Percentiles rank a stretch among this genome's conserved stretches.
Conservation (phyloP, 2,888 invertebrate species). For the Ophraella communa region DNA sequence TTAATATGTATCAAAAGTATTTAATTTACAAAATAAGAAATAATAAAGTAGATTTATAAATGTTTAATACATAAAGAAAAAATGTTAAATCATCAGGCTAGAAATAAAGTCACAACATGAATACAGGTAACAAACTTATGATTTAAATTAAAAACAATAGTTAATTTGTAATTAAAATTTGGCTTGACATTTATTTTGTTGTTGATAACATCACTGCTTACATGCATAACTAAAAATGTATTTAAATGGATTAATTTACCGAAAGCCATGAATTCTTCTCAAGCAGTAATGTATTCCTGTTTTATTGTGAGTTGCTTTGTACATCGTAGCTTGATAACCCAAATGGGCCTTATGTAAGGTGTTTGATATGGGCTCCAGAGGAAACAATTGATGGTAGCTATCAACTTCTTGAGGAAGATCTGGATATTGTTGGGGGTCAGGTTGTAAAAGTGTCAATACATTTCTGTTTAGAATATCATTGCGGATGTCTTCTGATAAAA, state of each 20-base stretch:
- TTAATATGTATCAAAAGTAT: no score
- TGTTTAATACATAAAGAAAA: background rate
- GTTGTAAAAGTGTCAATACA: slow-evolving; percentile 74
- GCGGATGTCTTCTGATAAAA: slow-evolving; percentile 84
- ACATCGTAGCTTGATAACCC: slow-evolving; percentile 82
- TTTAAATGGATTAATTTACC: slow-evolving; percentile 48
- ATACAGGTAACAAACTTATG: no score
- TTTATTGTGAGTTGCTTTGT: slow-evolving; percentile 88
- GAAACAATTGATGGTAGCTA: slow-evolving; percentile 86
- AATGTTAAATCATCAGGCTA: no score
- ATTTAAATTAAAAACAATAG: no score
- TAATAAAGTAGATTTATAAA: no score
- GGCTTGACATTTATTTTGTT: no score
- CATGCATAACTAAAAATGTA: no score
- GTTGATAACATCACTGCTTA: no score
- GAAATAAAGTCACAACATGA: no score
- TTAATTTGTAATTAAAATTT: no score
- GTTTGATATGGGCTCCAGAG: slow-evolving; percentile 74
- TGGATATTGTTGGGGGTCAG: slow-evolving; percentile 69
- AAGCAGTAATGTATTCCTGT: slow-evolving; percentile 86
- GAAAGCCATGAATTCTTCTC: slow-evolving; percentile 86
- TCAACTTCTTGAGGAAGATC: slow-evolving; percentile 85
- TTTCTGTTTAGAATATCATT: slow-evolving; percentile 79
- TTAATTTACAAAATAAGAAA: no score
- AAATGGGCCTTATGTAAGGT: slow-evolving; percentile 71